Conservation (phyloP, 2,797 vertebrate species). For the Karalla daura region DNA sequence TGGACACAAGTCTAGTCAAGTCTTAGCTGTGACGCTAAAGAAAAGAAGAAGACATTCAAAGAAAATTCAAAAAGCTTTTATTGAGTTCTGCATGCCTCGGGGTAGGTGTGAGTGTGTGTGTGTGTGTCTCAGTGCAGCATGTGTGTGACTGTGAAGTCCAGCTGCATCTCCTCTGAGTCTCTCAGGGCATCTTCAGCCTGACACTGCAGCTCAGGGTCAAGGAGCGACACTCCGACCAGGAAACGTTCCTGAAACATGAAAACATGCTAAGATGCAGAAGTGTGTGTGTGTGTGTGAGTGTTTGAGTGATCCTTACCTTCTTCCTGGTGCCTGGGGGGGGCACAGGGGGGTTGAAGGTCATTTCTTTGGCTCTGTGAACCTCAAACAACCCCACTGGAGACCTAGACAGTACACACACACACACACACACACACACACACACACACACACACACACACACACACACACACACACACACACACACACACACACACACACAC, state of each 20-base stretch:
- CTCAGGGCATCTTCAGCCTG: conserved; percentile 34
- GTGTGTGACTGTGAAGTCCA: conserved; percentile 56
- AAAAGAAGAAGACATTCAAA: too few species aligned
- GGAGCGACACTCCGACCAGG: conserved; percentile 42
- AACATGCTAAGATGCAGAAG: not conserved
- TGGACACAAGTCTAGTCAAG: too few species aligned
- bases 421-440: not conserved
- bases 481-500: too few species aligned
- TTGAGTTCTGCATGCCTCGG: not conserved
- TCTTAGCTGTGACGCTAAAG: too few species aligned
- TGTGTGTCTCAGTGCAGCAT: not conserved
- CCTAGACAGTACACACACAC: conserved; percentile 47
- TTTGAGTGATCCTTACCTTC: conserved; percentile 68
- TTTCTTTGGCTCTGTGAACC: conserved; percentile 74
- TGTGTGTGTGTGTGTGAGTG: not conserved
- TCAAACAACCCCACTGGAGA: conserved; percentile 76
- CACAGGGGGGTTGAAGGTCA: conserved; percentile 82
- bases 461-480: too few species aligned
- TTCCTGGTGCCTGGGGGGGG: conserved; percentile 66
- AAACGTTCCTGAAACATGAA: conserved; percentile 71
- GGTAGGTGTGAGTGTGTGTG: not conserved
- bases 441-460: too few species aligned
- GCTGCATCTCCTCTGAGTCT: not conserved
- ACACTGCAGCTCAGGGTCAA: conserved; percentile 70
- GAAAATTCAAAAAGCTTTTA: too few species aligned